A percentile compares a stretch with the other conserved stretches of the same genome.
These are phyloP conservation scores for Neodiprion virginianus DNA, from an alignment of 1,140 invertebrate species.

Conservation along the genomic window DNA sequence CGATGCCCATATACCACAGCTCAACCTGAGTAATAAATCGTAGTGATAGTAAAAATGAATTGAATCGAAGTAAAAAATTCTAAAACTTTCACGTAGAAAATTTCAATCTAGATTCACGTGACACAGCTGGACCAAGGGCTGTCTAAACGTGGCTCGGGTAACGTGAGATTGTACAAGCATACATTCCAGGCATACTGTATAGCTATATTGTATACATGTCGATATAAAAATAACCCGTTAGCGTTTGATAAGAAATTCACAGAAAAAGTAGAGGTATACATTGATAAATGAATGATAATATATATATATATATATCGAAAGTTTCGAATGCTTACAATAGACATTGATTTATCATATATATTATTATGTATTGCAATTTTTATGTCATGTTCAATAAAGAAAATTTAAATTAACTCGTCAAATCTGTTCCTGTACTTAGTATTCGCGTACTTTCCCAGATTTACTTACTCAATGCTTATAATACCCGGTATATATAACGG, in stretches of 20 bases:
- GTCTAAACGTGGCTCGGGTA: constrained; percentile 8
- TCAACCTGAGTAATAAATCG: too few species aligned
- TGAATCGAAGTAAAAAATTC: neutral
- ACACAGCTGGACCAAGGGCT: neutral
- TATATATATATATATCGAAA: constrained; percentile 37
- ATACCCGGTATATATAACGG: neutral
- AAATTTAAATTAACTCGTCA: constrained; percentile 36
- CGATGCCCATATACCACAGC: neutral
- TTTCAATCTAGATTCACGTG: too few species aligned
- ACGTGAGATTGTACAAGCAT: constrained; percentile 32
- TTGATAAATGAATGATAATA: constrained; percentile 20
- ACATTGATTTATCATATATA: constrained; percentile 36
- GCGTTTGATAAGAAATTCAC: constrained; percentile 43
- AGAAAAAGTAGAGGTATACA: constrained; percentile 32
- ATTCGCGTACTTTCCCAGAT: neutral
- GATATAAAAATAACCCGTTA: constrained; percentile 43
- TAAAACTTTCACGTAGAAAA: too few species aligned
- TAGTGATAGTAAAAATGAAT: too few species aligned
- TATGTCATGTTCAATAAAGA: constrained; percentile 58
- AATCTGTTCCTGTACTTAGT: neutral
- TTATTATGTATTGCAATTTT: constrained; percentile 54
- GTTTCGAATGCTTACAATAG: constrained; percentile 42
- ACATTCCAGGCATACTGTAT: constrained; percentile 48
- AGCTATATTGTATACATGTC: constrained; percentile 24
- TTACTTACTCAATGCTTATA: neutral